Evolutionary conservation across 2,113 vertebrate genomes (phyloP).

Genomic region (Raja brachyura): DNA sequence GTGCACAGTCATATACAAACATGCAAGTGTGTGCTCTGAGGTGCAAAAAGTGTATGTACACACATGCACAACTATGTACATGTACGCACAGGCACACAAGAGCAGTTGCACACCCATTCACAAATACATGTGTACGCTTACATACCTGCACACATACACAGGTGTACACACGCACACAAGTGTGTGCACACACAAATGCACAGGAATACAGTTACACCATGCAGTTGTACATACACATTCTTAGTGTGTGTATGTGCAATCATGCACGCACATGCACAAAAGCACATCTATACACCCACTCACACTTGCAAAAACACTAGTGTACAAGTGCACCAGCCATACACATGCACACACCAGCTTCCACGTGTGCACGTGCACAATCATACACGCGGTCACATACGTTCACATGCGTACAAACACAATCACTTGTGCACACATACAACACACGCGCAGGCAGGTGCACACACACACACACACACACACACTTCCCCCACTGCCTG

Average conservation of each 20-base stretch:
- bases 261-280: too few species aligned
- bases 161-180: too few species aligned
- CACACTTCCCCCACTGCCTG: background rate
- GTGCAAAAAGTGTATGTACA: background rate
- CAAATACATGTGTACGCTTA: too few species aligned
- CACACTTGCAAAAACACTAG: too few species aligned
- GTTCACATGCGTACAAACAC: background rate
- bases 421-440: background rate
- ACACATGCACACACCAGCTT: background rate
- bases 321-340: background rate
- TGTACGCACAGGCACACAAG: background rate
- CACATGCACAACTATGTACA: background rate
- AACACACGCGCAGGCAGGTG: background rate
- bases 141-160: background rate
- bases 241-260: too few species aligned
- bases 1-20: too few species aligned
- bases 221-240: background rate
- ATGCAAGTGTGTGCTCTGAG: too few species aligned
- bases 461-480: background rate
- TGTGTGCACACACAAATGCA: too few species aligned
- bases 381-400: background rate
- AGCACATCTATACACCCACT: too few species aligned
- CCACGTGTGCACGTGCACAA: background rate
- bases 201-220: too few species aligned
- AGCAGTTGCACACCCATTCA: background rate